Base-by-base conservation (phyloP, 2,888 invertebrate genomes). In the Perizoma flavofasciatum region DNA sequence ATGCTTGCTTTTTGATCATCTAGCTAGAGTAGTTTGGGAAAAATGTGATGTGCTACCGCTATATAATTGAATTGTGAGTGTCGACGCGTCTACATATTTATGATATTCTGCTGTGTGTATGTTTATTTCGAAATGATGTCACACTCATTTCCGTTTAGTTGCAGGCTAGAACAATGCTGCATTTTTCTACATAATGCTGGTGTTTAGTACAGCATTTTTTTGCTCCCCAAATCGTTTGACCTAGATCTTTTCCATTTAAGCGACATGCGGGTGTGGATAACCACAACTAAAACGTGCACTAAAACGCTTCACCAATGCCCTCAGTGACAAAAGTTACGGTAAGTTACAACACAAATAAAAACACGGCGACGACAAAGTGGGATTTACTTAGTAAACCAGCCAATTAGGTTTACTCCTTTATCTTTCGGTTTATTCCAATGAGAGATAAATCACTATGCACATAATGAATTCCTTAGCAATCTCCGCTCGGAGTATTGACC, bases 331-430 rank as follows among this genome's bases (percentile, higher is more conserved):
- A 78, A 78, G 74, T 77, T 75, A 65, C 69, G 61, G 55, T 56
- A 59, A 61, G 66, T 67, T 57, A 56, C 66, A 78, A 75, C 72
- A 72, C 74, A 79, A 79, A 80, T 74, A 77, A 70, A 72, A 72
- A 68, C 63, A 59, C 66, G 69, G 65, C 68, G 71, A 69, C 70
- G 72, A 67, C 69, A 58, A 72, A 75, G 74, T 77, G 74, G 60
- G 66, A 68, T 70, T 74, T 74, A 71, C 72, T 63, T 66, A 72
- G 68, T 71, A 72, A 77, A 75, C 72, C 71, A 65, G 69, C 61
- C 79, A 78, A 79, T 79, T 77, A 79, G 70, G 51, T 63, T 54
- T 61, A 65, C 69, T 64, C 47, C 49, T 59, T 65, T 65, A 65
- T 59, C 58, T 55, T 45, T 56, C 47, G 45, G 40, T 51, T 63